Conservation (phyloP, 2,888 invertebrate species). For the Keiferia lycopersicella region DNA sequence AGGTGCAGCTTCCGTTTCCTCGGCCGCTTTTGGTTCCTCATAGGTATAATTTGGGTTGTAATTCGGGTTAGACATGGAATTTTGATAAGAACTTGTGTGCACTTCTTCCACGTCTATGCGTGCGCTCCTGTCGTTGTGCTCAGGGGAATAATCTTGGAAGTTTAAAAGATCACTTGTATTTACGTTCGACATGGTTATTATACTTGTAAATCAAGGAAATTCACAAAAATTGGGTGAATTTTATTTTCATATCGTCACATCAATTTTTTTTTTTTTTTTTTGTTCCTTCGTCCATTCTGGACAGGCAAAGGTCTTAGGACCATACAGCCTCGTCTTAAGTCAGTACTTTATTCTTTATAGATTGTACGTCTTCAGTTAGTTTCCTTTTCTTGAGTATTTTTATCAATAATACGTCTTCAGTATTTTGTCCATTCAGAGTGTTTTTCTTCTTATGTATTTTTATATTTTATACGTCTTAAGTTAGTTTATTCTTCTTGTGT, state of each 20-base stretch:
- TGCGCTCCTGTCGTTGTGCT: constrained; percentile 80
- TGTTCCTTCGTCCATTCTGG: no score
- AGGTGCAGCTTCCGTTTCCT: constrained; percentile 55
- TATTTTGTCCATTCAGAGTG: no score
- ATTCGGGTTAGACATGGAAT: constrained; percentile 66
- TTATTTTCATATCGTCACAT: constrained; percentile 18
- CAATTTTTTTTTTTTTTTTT: constrained; percentile 17
- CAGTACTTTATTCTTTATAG: no score
- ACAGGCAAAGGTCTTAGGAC: no score
- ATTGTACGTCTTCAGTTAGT: no score
- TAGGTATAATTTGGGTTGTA: constrained; percentile 67
- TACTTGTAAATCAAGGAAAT: constrained; percentile 6
- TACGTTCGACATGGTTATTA: constrained; percentile 59
- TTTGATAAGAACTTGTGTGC: constrained; percentile 74
- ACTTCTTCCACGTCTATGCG: constrained; percentile 84
- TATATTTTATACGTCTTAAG: no score
- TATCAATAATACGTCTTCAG: no score
- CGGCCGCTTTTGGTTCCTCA: constrained; percentile 59
- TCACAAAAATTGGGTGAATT: not conserved
- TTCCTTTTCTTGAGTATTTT: no score
- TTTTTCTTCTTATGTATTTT: no score
- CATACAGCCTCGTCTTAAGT: no score
- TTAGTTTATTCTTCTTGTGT: no score
- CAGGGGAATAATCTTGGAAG: constrained; percentile 87
- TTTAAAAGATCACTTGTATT: constrained; percentile 84